Evolutionary conservation across 2,888 invertebrate species (phyloP), one percentile per base, ranked within the genome.

Genomic region (Parasteatoda lunata): DNA sequence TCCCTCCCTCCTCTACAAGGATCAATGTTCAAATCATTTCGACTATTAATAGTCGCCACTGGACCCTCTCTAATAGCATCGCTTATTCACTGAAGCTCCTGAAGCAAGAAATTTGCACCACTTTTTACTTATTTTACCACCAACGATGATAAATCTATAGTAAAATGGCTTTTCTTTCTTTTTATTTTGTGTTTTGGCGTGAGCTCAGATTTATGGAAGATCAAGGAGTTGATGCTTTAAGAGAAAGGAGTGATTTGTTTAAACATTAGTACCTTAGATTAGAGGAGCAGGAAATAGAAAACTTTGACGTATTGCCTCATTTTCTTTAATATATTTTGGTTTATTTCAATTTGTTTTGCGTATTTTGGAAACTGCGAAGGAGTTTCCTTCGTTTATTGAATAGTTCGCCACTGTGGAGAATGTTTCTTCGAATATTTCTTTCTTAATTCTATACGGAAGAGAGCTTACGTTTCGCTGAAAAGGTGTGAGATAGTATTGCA

Each of bases 21-120:
- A 84, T 84, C 84, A 78, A 79, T 84, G 78, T 54, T 69, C 73
- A 79, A 64, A 77, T 75, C 84, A 78, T 84, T 84, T 78, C 65
- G 78, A 52, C 78, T 84, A 84, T 84, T 84, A 78, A 84, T 84
- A 78, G 79, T 75, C 68, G 66, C 77, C 71, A 72, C 68, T 84
- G 84, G 84, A 83, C 84, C 66, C 66, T 13, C 13, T 73, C 77
- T 84, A 84, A 84, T 84, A 73, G 77, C 77, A 66, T 52, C 84
- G 70, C 73, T 84, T 68, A 84, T 84, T 84, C 84, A 83, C 83
- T n/a, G 13, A 48, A 70, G 64, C 77, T 77, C 68, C 77, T 84
- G 65, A 84, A 77, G 84, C 84, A 84, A 84, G 84, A 84, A 84
- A 84, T 84, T 82, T 83, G 81, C 73, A 81, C 52, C 70, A 54